phyloP scores from a whole-genome alignment of 1,140 invertebrate genomes.

The Teleogryllus occipitalis region DNA sequence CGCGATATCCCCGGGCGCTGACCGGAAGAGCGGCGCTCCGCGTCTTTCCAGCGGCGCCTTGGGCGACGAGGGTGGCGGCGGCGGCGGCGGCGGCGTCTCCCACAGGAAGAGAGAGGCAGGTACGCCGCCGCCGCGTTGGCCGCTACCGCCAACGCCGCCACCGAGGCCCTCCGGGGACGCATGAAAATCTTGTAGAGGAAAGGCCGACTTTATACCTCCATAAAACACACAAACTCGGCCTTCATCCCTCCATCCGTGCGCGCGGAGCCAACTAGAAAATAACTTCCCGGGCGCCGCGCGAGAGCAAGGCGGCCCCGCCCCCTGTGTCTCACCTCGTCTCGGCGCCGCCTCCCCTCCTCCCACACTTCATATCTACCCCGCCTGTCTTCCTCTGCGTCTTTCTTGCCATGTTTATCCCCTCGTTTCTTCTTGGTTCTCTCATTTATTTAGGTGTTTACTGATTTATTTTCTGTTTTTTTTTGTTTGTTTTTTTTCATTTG shows the following conservation, averaged over 20 bases:
- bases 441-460: too few relatives aligned
- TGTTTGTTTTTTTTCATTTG: too few relatives aligned
- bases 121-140: background rate
- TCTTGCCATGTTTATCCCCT: too few relatives aligned
- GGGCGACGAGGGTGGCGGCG: too few relatives aligned
- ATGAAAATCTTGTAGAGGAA: background rate
- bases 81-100: background rate
- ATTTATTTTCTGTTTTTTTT: too few relatives aligned
- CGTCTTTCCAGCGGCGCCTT: background rate
- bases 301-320: too few relatives aligned
- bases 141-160: too few relatives aligned
- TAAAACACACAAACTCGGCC: constrained; percentile 3
- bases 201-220: background rate
- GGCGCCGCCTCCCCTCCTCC: too few relatives aligned
- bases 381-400: too few relatives aligned
- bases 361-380: too few relatives aligned
- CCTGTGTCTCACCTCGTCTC: too few relatives aligned
- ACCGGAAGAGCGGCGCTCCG: background rate
- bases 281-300: background rate
- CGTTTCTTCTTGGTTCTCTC: too few relatives aligned
- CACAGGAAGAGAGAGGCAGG: background rate
- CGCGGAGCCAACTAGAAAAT: background rate
- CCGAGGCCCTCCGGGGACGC: background rate
- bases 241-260: background rate
- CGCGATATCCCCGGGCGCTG: background rate